Base-by-base conservation (phyloP, 1,140 invertebrate genomes). In the Drosophila busckii region DNA sequence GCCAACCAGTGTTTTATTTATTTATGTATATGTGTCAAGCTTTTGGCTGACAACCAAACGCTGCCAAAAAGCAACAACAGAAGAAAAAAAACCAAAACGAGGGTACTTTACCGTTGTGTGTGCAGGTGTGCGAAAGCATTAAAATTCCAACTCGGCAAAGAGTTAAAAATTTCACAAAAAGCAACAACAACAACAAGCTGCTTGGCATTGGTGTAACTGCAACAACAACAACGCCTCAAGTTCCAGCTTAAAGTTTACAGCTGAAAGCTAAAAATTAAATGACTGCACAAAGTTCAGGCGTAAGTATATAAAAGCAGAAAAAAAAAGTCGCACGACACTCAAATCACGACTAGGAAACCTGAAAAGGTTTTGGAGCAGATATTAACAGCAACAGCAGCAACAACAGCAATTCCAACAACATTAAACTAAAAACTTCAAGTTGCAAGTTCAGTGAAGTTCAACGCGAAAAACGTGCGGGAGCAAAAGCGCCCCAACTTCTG, bases 381-480 rank as follows among this genome's bases (percentile, higher is more conserved):
- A n/a, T n/a, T 34, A 38, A 8, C 17, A 38, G 17, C 45, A 52
- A 40, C 16, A 13, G 28, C 20, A 49, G 50, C 35, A 26, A 20
- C 17, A 58, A 49, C 25, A 25, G 26, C 48, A 50, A 19, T n/a
- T n/a, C n/a, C 49, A 67, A 53, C 58, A 60, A 54, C 37, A 23
- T 20, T 9, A n/a, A n/a, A 45, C 6, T n/a, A 8, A 26, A 56
- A 52, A 45, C 55, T 80, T 71, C 68, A 80, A 67, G 37, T 70
- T 62, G 66, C 73, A 80, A 82, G 73, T 80, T 80, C 75, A 82
- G 60, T 73, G 73, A 82, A 70, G 75, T 82, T 82, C 75, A 82
- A 82, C 69, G 75, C 41, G 75, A 82, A 82, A 82, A 82, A 82
- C 75, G 75, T 82, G 75, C 75, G 75, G 75, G 75, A 82, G 75